Evolutionary conservation across 2,888 invertebrate species (phyloP).

Genomic region (Acanthosepion pharaonis): DNA sequence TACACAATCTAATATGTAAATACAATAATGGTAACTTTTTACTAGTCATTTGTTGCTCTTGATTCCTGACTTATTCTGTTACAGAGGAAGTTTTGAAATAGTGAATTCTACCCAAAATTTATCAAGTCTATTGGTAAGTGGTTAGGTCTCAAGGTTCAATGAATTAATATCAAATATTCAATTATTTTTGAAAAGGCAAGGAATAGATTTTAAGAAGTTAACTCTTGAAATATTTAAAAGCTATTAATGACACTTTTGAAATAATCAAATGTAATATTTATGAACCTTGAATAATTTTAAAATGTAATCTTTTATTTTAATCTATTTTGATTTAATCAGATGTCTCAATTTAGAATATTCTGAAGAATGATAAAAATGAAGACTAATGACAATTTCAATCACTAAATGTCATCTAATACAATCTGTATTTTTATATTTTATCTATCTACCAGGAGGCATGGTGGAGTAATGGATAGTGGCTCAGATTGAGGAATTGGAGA

Average conservation of each 20-base stretch:
- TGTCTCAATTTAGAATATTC: background rate
- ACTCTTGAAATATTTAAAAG: background rate
- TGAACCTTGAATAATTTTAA: background rate
- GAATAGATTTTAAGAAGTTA: background rate
- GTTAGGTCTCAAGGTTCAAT: no score
- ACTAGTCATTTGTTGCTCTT: no score
- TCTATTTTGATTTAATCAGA: background rate
- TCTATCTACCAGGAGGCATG: background rate
- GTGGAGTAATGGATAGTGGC: no score
- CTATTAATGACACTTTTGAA: background rate
- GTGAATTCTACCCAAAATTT: no score
- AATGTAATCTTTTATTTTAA: background rate
- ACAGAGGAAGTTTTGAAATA: no score
- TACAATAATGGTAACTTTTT: no score
- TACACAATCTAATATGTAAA: no score
- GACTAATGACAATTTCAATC: background rate
- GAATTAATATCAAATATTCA: background rate
- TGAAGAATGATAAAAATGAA: background rate
- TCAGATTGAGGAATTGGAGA: no score
- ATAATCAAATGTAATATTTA: background rate
- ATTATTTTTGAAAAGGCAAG: background rate
- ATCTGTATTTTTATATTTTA: background rate
- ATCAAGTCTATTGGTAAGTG: no score
- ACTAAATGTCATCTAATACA: background rate
- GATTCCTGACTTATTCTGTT: no score